Conservation (phyloP, 2,888 invertebrate species). For the Diachrysia chrysitis region DNA sequence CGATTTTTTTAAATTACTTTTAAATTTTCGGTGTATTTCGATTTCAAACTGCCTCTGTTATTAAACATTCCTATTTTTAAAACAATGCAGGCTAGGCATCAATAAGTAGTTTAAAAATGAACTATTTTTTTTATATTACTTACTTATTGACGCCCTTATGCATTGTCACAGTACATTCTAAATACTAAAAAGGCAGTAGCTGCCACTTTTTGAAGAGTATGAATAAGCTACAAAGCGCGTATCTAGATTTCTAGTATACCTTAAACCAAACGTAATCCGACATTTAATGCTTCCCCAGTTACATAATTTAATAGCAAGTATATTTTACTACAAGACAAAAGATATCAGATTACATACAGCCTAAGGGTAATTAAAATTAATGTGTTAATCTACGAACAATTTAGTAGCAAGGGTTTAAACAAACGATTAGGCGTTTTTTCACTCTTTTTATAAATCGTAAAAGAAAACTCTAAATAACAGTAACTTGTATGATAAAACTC, state of each 20-base stretch:
- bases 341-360: background rate
- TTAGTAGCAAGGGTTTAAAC: background rate
- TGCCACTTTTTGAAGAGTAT: conserved; percentile 1
- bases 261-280: background rate
- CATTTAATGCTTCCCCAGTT: background rate
- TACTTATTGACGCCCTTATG: background rate
- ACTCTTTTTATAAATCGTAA: too few relatives aligned
- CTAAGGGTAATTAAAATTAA: background rate
- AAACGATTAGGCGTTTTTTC: background rate
- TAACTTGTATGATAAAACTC: background rate
- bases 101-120: background rate
- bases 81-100: background rate
- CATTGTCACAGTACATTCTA: background rate
- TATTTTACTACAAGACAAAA: background rate
- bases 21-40: too few relatives aligned
- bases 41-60: background rate
- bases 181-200: background rate
- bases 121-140: background rate
- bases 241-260: conserved; percentile 17
- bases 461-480: background rate
- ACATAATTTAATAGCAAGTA: background rate
- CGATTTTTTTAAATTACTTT: too few relatives aligned
- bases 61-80: background rate
- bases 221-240: conserved; percentile 7
- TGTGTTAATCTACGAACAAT: background rate